A percentile compares a stretch with the other conserved stretches of the same genome.
phyloP scores from a whole-genome alignment of 23 tunicate species.

The Halocynthia aurantium region DNA sequence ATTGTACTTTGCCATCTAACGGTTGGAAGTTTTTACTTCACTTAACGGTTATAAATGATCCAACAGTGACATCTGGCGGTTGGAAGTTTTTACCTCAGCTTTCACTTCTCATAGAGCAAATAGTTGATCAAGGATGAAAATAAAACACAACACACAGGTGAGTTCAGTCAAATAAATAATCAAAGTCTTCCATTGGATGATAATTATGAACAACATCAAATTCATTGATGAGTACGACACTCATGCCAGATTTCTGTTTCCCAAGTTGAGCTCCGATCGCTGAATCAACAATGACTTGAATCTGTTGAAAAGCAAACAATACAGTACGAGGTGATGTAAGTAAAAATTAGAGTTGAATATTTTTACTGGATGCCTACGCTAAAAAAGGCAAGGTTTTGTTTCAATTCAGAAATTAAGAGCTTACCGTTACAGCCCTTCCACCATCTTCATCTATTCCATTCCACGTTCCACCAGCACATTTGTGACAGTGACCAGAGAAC shows the following conservation, averaged over 20 bases:
- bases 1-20: too few relatives aligned
- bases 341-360: too few relatives aligned
- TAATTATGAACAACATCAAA: slow-evolving; percentile 39
- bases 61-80: too few relatives aligned
- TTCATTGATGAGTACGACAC: slow-evolving; percentile 44
- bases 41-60: too few relatives aligned
- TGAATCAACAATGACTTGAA: slow-evolving; percentile 69
- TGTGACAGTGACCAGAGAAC: slow-evolving; percentile 81
- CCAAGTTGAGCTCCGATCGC: slow-evolving; percentile 91
- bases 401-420: neutral
- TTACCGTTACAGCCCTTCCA: slow-evolving; percentile 5
- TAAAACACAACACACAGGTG: too few relatives aligned
- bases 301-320: slow-evolving; percentile 8
- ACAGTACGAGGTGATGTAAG: neutral
- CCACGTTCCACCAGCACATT: slow-evolving; percentile 82
- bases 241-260: slow-evolving; percentile 53
- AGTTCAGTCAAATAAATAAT: too few relatives aligned
- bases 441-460: slow-evolving; percentile 19
- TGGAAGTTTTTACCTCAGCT: too few relatives aligned
- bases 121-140: too few relatives aligned
- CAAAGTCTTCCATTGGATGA: slow-evolving; percentile 35
- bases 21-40: too few relatives aligned
- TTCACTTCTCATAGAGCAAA: too few relatives aligned
- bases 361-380: neutral
- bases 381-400: neutral